Percentiles rank a stretch among this genome's conserved stretches.
These are phyloP conservation scores for Callionymus lyra DNA, from an alignment of 2,113 vertebrate genomes.

Conservation along the genomic window DNA sequence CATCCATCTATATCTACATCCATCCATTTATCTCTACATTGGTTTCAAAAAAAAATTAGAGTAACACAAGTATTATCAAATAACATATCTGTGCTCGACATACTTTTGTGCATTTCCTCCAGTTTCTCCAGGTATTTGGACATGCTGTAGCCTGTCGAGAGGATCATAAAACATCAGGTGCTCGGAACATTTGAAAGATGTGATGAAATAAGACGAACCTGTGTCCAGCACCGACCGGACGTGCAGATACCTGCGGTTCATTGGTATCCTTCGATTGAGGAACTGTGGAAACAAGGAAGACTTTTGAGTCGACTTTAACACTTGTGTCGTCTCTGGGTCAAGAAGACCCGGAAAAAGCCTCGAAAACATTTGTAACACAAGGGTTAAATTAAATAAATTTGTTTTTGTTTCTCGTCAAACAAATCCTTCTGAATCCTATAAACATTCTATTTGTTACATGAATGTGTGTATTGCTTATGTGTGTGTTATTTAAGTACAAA, in stretches of 20 bases:
- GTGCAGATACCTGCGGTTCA: constrained; percentile 82
- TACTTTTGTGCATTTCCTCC: constrained; percentile 88
- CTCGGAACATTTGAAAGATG: not conserved
- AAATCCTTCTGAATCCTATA: no score
- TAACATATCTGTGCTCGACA: constrained; percentile 50
- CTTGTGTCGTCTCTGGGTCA: not conserved
- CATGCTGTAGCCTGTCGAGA: constrained; percentile 76
- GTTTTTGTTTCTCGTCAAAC: no score
- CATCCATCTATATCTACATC: no score
- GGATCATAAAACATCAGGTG: not conserved
- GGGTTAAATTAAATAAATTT: not conserved
- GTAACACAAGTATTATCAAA: no score
- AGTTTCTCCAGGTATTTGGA: constrained; percentile 84
- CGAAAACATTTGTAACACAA: not conserved
- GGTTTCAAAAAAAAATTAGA: no score
- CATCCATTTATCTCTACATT: no score
- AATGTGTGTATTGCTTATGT: not conserved
- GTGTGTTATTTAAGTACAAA: not conserved
- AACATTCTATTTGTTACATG: not conserved
- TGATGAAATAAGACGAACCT: constrained; percentile 55
- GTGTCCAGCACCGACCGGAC: constrained; percentile 85
- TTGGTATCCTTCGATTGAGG: constrained; percentile 78
- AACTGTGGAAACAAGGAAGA: constrained; percentile 59
- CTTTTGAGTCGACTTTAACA: no score
- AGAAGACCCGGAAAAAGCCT: no score